Conservation (phyloP, 2,113 vertebrate genomes). For the Eptesicus fuscus region DNA sequence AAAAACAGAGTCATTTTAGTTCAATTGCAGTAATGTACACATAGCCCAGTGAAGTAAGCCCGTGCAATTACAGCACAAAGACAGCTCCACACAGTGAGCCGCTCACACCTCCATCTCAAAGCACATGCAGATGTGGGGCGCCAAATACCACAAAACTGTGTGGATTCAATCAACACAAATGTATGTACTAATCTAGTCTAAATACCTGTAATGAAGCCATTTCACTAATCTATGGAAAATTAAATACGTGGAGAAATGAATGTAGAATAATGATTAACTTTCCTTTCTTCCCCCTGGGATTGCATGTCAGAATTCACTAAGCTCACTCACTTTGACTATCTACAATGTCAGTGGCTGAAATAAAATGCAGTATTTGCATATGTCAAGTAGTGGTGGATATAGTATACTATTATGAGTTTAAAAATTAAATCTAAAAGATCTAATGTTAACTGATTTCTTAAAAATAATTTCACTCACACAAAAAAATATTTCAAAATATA, state of each 20-base stretch:
- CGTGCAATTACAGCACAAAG: constrained; percentile 63
- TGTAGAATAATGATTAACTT: constrained; percentile 61
- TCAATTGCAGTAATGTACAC: constrained; percentile 69
- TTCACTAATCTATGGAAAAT: constrained; percentile 67
- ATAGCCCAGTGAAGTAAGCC: constrained; percentile 69
- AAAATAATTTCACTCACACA: neutral
- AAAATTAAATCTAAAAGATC: neutral
- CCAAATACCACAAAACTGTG: constrained; percentile 71
- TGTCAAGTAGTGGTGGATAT: neutral
- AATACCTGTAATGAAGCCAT: constrained; percentile 73
- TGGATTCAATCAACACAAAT: constrained; percentile 68
- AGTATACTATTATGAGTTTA: neutral
- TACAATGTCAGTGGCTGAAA: neutral
- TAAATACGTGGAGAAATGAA: constrained; percentile 67
- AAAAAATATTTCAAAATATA: neutral
- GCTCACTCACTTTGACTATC: neutral
- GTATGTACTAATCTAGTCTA: constrained; percentile 71
- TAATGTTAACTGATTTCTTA: neutral
- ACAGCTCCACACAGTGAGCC: neutral
- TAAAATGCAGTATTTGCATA: neutral
- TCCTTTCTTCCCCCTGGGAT: neutral
- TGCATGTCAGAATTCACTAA: constrained; percentile 46
- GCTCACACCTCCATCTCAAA: constrained; percentile 50
- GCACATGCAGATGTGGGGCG: neutral
- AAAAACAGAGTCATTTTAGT: constrained; percentile 78